Conservation (phyloP, 2,888 invertebrate genomes). For the Phortica okadai region DNA sequence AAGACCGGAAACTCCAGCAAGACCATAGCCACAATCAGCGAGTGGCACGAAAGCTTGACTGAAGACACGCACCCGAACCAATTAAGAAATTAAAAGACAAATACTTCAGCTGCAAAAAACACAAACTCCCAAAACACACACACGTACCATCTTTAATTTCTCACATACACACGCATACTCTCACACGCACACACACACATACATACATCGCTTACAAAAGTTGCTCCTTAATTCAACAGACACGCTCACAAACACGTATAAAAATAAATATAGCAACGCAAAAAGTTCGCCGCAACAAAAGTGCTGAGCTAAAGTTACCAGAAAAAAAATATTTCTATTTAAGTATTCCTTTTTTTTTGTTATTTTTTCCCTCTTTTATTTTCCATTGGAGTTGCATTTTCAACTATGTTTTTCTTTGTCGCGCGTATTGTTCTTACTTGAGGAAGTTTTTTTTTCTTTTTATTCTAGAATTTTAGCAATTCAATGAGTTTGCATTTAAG, state of each 20-base stretch:
- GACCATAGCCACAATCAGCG: not conserved
- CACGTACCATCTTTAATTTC: slow-evolving; percentile 17
- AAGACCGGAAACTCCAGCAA: not conserved
- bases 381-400: not conserved
- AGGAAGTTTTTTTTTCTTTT: slow-evolving; percentile 35
- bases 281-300: slow-evolving; percentile 55
- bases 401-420: slow-evolving; percentile 34
- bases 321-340: slow-evolving; percentile 55
- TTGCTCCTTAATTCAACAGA: slow-evolving; percentile 42
- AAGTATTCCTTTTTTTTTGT: slow-evolving; percentile 27
- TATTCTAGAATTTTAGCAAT: slow-evolving; percentile 45
- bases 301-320: slow-evolving; percentile 58
- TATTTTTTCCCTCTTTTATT: slow-evolving; percentile 23
- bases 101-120: slow-evolving; percentile 50
- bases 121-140: slow-evolving; percentile 41
- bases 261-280: slow-evolving; percentile 25
- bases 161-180: slow-evolving; percentile 32
- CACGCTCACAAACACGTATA: slow-evolving; percentile 16
- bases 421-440: slow-evolving; percentile 7
- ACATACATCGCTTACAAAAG: slow-evolving; percentile 51
- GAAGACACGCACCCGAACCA: slow-evolving; percentile 58
- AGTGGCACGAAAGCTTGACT: not conserved
- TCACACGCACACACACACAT: slow-evolving; percentile 46
- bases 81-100: slow-evolving; percentile 72
- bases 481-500: slow-evolving; percentile 36